A percentile compares a stretch with the other conserved stretches of the same genome.
Conservation (phyloP, 1,140 invertebrate genomes). For the Bemisia tabaci region DNA sequence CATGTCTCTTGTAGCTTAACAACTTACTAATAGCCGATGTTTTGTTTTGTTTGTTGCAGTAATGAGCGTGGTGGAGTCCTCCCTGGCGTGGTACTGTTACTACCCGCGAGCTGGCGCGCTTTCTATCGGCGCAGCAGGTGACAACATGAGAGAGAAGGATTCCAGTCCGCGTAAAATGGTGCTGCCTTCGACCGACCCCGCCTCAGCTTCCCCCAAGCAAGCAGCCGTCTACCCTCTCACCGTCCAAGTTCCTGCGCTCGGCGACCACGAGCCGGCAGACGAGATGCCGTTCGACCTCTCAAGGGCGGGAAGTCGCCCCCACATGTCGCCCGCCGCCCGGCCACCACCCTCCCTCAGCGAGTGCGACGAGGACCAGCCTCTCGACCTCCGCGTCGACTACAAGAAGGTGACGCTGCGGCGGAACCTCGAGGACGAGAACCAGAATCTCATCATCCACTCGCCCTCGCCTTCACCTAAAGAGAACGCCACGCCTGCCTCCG, state of each 20-base stretch:
- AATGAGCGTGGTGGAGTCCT: constrained; percentile 26
- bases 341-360: constrained; percentile 32
- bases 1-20: no score
- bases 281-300: constrained; percentile 44
- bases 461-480: constrained; percentile 31
- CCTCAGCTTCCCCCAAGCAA: constrained; percentile 51
- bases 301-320: constrained; percentile 24
- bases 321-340: constrained; percentile 31
- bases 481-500: background rate
- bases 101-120: constrained; percentile 22
- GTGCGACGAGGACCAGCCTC: constrained; percentile 49
- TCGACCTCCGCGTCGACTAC: constrained; percentile 67
- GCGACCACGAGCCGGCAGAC: constrained; percentile 26
- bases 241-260: constrained; percentile 35
- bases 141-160: constrained; percentile 61
- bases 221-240: constrained; percentile 52
- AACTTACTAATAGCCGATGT: no score
- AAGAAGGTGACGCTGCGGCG: constrained; percentile 43
- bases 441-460: constrained; percentile 43
- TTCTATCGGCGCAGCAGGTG: constrained; percentile 7
- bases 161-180: constrained; percentile 61
- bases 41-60: constrained; percentile 16
- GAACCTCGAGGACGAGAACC: constrained; percentile 58
- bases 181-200: constrained; percentile 30
- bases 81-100: constrained; percentile 25